These are phyloP conservation scores for Brachionus rubens DNA, from an alignment of 1,140 invertebrate species.

Conservation along the genomic window DNA sequence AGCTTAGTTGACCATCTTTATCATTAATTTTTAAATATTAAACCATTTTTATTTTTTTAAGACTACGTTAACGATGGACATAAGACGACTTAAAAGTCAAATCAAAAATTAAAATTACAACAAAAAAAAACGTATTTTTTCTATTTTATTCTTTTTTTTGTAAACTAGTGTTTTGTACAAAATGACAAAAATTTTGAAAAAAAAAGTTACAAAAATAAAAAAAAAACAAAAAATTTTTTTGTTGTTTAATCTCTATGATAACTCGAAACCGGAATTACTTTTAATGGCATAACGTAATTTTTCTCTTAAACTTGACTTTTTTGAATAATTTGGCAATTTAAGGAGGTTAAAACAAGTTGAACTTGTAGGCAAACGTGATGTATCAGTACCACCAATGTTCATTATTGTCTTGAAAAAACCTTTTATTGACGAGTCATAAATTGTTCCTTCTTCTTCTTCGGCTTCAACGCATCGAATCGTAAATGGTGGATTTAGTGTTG, in stretches of 20 bases:
- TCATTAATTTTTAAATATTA: too few relatives aligned
- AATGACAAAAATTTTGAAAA: too few relatives aligned
- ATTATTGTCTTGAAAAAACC: slow-evolving; percentile 96
- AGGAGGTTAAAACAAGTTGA: slow-evolving; percentile 98
- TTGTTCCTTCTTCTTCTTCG: slow-evolving; percentile 79
- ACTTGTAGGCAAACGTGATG: slow-evolving; percentile 88
- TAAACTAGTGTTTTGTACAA: too few relatives aligned
- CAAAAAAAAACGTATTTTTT: too few relatives aligned
- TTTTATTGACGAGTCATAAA: slow-evolving; percentile 63
- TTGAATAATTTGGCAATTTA: slow-evolving; percentile 97
- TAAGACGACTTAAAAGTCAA: too few relatives aligned
- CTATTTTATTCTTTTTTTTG: too few relatives aligned
- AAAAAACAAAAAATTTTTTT: neutral
- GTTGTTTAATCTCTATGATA: slow-evolving; percentile 60
- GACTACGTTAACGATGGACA: too few relatives aligned
- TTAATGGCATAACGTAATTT: slow-evolving; percentile 94
- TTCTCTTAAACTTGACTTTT: slow-evolving; percentile 85
- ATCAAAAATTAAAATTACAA: too few relatives aligned
- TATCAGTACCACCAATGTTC: slow-evolving; percentile 87
- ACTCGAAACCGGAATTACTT: slow-evolving; percentile 96
- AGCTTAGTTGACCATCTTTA: too few relatives aligned
- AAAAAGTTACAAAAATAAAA: too few relatives aligned
- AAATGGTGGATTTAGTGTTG: slow-evolving; percentile 93
- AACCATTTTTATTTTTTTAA: too few relatives aligned
- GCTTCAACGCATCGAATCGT: slow-evolving; percentile 98